Evolutionary conservation across 2,797 vertebrate genomes (phyloP), one percentile per base, ranked within the genome.

Genomic region (Bradypus variegatus): DNA sequence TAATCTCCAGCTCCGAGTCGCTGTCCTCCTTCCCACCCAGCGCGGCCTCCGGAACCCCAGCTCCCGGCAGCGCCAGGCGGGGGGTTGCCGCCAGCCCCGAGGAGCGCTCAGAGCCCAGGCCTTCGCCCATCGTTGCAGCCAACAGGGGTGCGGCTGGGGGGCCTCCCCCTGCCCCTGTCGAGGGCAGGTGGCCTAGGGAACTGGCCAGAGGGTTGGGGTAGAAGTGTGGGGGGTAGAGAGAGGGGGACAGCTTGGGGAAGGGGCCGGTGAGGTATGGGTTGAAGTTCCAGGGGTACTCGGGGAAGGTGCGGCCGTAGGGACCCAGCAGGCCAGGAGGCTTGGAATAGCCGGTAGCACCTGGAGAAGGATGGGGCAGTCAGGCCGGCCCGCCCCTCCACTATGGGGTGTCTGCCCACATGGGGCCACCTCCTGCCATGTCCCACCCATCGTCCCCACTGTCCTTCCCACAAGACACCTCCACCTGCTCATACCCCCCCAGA

Each of bases 1-100:
- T 99, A 94, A 99, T 98, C 96, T 99, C 98, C 98, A 99, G 97
- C 96, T 99, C 98, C 0, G 98, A 99, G 97, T 99, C 98, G 2
- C 98, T 98, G 96, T 98, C 98, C 91, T 98, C 98, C 97, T 99
- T 99, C 58, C 98, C 96, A 78, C 97, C 97, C 81, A 55, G 97
- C 2, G 91, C 48, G 58, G 86, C 97, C 96, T 97, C 97, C 93
- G 76, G 95, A 86, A n/a, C 98, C 97, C 96, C 96, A 92, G 96
- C 85, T 95, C 96, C 98, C 9, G 77, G 93, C 41, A 92, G 97
- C 92, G 97, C 98, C 73, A 96, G 93, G 8, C 81, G 87, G 70
- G 96, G 92, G 6, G 90, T 77, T 0, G 76, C 55, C 9, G 84
- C 91, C 41, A 95, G 87, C 41, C 95, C 92, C 0, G 94, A 55